A percentile compares a stretch with the other conserved stretches of the same genome.
These are phyloP conservation scores for Psilanteris sp. DNA, from an alignment of 1,140 invertebrate species.

Conservation along the genomic window DNA sequence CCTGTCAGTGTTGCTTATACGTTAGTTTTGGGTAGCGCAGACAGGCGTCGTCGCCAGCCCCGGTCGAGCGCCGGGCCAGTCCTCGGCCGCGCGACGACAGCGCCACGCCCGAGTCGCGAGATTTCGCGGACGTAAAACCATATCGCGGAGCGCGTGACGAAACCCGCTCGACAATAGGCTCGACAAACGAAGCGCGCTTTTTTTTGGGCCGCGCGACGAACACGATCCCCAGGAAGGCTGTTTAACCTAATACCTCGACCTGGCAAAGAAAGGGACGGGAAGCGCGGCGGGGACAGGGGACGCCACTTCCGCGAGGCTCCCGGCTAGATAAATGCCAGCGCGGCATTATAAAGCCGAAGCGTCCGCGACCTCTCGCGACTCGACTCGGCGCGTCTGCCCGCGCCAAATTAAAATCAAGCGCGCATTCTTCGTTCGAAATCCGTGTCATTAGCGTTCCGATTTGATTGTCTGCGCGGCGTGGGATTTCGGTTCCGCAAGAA, in stretches of 20 bases:
- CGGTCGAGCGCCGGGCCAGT: no score
- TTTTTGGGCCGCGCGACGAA: constrained; percentile 13
- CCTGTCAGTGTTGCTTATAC: no score
- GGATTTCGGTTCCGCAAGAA: no score
- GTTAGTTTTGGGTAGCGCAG: no score
- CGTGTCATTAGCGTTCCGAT: no score
- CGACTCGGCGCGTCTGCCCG: no score
- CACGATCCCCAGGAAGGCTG: constrained; percentile 33
- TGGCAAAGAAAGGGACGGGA: not conserved
- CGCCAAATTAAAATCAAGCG: no score
- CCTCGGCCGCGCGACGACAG: no score
- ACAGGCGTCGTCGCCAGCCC: no score
- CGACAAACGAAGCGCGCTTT: constrained; percentile 9
- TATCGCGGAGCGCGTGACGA: constrained; percentile 29
- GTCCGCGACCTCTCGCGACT: constrained; percentile 15
- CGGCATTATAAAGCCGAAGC: not conserved
- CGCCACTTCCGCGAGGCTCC: constrained; percentile 20
- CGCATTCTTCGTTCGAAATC: no score
- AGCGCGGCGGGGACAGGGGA: not conserved
- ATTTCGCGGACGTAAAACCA: constrained; percentile 27
- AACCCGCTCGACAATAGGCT: constrained; percentile 19
- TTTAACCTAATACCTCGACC: constrained; percentile 20
- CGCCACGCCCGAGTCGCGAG: no score
- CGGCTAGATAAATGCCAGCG: constrained; percentile 21
- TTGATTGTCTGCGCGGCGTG: no score